phyloP scores from a whole-genome alignment of 2,113 vertebrate species.

The Thunnus maccoyii region DNA sequence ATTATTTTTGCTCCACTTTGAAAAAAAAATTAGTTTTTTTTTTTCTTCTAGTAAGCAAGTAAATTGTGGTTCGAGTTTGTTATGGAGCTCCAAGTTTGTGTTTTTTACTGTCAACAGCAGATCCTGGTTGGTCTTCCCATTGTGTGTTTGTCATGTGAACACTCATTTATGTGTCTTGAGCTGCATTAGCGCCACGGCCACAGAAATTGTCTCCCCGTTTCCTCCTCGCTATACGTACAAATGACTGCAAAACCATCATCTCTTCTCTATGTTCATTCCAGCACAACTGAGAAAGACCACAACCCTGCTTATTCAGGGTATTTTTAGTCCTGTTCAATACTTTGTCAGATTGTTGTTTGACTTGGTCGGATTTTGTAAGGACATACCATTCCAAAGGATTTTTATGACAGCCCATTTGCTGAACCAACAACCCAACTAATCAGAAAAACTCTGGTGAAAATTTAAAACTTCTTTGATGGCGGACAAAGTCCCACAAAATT shows the following conservation, averaged over 20 bases:
- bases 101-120: conserved; percentile 28
- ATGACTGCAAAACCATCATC: conserved; percentile 47
- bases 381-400: conserved; percentile 68
- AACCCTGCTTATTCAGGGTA: conserved; percentile 51
- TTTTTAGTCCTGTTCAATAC: conserved; percentile 72
- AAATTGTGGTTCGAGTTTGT: conserved; percentile 20
- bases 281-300: conserved; percentile 51
- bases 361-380: conserved; percentile 68
- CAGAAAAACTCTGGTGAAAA: conserved; percentile 65
- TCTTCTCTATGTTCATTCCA: conserved; percentile 29
- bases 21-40: neutral
- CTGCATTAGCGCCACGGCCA: conserved; percentile 42
- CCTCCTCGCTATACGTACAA: conserved; percentile 28
- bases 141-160: conserved; percentile 20
- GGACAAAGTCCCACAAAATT: conserved; percentile 62
- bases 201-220: conserved; percentile 47
- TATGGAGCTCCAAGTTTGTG: conserved; percentile 14
- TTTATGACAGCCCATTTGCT: conserved; percentile 69
- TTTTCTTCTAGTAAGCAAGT: neutral
- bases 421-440: conserved; percentile 64
- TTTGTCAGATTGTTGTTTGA: conserved; percentile 74
- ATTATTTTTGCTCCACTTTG: neutral
- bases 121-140: conserved; percentile 3
- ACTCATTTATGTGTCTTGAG: conserved; percentile 17
- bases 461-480: conserved; percentile 60